Percentiles rank a stretch among this genome's conserved stretches.
phyloP scores from a whole-genome alignment of 2,113 vertebrate species.

The Mus pahari region DNA sequence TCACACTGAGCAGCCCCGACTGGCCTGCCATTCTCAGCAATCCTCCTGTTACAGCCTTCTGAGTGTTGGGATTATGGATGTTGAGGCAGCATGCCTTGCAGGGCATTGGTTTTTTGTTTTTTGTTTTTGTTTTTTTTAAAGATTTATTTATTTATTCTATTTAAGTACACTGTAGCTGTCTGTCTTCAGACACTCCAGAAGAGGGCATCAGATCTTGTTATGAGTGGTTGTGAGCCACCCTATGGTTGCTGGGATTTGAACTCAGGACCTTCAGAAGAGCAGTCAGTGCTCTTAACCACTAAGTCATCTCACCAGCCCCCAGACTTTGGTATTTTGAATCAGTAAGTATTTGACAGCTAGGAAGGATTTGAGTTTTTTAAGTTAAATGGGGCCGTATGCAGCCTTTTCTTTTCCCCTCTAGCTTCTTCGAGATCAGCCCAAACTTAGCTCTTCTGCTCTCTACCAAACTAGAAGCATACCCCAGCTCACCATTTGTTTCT shows the following conservation, averaged over 20 bases:
- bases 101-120: background rate
- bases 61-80: background rate
- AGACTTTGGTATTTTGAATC: slow-evolving; percentile 11
- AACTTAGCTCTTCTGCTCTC: slow-evolving; percentile 37
- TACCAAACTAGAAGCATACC: background rate
- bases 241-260: too few species aligned
- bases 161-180: too few species aligned
- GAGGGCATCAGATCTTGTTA: too few species aligned
- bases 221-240: too few species aligned
- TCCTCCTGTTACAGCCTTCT: background rate
- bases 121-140: too few species aligned
- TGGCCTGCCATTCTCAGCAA: background rate
- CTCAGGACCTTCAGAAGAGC: too few species aligned
- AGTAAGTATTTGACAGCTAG: slow-evolving; percentile 17
- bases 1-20: background rate
- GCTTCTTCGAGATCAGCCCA: background rate
- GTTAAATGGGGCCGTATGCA: background rate
- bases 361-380: slow-evolving; percentile 26
- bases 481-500: background rate
- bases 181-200: too few species aligned
- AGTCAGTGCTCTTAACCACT: too few species aligned
- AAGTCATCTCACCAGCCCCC: too few species aligned
- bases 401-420: background rate
- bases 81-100: background rate
- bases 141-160: too few species aligned